Evolutionary conservation across 2,797 vertebrate species (phyloP), one percentile per base, ranked within the genome.

Genomic region (Peromyscus aztecus): DNA sequence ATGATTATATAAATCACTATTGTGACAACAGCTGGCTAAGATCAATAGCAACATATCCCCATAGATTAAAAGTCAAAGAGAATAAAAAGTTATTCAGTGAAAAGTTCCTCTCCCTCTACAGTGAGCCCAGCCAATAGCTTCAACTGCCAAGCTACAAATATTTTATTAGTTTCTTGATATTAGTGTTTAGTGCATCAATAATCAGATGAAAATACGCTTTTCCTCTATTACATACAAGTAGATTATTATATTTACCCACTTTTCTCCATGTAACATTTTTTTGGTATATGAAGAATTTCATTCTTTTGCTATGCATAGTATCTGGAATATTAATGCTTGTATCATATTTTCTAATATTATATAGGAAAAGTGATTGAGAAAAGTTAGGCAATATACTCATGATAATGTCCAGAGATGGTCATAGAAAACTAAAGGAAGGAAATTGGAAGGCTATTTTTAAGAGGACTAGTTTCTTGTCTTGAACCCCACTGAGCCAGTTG

Each of bases 51-150:
- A 92, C 71, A 84, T 6, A 52, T 67, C 91, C 59, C 87, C 19
- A 31, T 34, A 87, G 52, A 89, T 87, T 86, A 90, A 94, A 96
- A 93, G 40, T 94, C 73, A 69, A 91, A 83, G 67, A 96, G 27
- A 87, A 89, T 67, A 67, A 89, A 97, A 94, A 59, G 17, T 83
- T 63, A 71, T 23, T 91, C 71, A 83, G 7, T 88, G 59, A 78
- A 94, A 88, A 75, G 4, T 77, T 83, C 31, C 12, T 84, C 40
- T 59, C 55, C n/a, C 37, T 52, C 6, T 83, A 49, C 1, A 77
- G 19, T 94, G 86, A 91, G 17, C 65, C 12, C 31, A 95, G 43
- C 27, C 67, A 43, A 92, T 13, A 85, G 71, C 12, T 61, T 87
- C 27, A 63, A 52, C 77, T 92, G 65, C 46, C 43, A 52, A 92